Base-by-base conservation (phyloP, 2,888 invertebrate genomes). In the Ditula angustiorana region DNA sequence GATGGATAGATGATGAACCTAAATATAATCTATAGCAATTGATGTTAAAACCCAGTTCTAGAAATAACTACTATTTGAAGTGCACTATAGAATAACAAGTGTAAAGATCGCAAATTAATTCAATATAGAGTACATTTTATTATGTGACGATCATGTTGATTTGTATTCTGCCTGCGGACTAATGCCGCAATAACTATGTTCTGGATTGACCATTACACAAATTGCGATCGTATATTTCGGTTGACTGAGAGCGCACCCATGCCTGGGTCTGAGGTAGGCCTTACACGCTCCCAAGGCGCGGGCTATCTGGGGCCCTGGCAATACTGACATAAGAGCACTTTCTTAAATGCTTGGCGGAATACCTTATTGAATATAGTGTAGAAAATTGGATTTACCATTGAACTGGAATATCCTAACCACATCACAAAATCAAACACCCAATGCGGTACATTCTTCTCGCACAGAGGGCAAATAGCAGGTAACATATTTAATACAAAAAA, bases 361-460 rank as follows among this genome's bases (percentile, higher is more conserved):
- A 97, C 96, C 82, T 98, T 97, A 88, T 98, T 98, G 88, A 98
- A 98, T 78, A 98, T 97, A 23, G 98, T 98, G 85, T 98, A 98
- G 90, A 98, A 98, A 78, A 98, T 97, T 0, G 98, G 98, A 89
- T 98, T 98, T 30, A 98, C 97, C 95, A 98, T 98, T 11, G 98
- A 98, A 81, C 98, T 98, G 60, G 98, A 96, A 83, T 98, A 98
- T 19, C 98, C 98, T 68, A 98, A 92, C 98, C 98, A 98, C 50
- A 98, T 95, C 63, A 97, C 98, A 67, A 97, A 94, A 81, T 97
- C 97, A 78, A 97, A 96, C 47, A 98, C 96, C 94, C 97, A 96
- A 70, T 94, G 95, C 58, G 96, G 94, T 56, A 97, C 95, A 63
- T 95, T 93, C 37, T 94, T 94, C 77, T 97, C 97, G 79, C 98